phyloP scores from a whole-genome alignment of 2,797 vertebrate genomes.

The Siniperca undulata region DNA sequence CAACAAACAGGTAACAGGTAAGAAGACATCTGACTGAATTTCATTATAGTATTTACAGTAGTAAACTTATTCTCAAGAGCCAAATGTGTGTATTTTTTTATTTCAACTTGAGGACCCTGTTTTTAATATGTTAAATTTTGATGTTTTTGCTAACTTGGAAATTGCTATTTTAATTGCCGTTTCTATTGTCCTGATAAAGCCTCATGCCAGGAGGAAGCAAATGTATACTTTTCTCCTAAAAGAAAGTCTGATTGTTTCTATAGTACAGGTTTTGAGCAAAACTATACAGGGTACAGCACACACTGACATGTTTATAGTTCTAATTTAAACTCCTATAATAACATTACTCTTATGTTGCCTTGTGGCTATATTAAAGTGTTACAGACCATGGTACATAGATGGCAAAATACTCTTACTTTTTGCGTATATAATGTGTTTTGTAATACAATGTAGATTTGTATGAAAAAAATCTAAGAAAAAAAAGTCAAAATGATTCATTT shows the following conservation, averaged over 20 bases:
- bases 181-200: background rate
- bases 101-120: background rate
- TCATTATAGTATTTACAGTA: background rate
- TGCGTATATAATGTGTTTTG: background rate
- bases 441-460: background rate
- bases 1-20: background rate
- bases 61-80: background rate
- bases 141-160: background rate
- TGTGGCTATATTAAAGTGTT: background rate
- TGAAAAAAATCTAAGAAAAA: background rate
- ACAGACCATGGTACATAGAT: background rate
- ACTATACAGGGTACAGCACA: background rate
- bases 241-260: background rate
- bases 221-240: background rate
- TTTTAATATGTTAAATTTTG: background rate
- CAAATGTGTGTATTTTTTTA: background rate
- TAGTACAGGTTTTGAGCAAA: background rate
- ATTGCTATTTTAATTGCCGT: background rate
- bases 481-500: background rate
- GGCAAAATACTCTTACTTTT: background rate
- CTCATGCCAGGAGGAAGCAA: background rate
- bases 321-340: background rate
- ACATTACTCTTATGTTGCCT: background rate
- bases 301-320: background rate
- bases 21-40: background rate